Base-by-base conservation (phyloP, 2,113 vertebrate genomes). In the Hemiprocne comata region DNA sequence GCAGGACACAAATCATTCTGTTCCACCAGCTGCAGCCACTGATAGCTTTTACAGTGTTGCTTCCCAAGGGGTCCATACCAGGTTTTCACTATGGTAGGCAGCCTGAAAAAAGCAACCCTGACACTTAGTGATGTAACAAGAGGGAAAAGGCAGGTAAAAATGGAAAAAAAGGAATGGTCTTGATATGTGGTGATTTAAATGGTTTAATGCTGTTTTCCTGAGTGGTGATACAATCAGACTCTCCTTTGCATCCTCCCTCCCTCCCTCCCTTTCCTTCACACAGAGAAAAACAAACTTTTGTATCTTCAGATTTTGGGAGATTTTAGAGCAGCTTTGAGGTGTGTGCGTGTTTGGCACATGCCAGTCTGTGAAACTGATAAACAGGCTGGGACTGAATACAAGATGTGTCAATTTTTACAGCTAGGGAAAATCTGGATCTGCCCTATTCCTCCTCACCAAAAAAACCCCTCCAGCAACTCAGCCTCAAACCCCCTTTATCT, bases 401-500 rank as follows among this genome's bases (percentile, higher is more conserved):
- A 34, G 48, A 34, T 73, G 16, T 13, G 6, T 48, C 13, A 11
- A 3, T n/a, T 65, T 77, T 73, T 78, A 69, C 34, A 14, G 5
- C 36, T 33, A 15, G 53, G 40, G n/a, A n/a, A 53, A 76, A 55
- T 57, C 26, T 75, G 28, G 16, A 64, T 77, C 71, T 76, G 34
- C 11, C 3, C 10, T 64, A 0, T 67, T 66, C 15, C 25, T 40
- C 42, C 40, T 69, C 44, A 38, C 7, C 46, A 17, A 72, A 75
- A 53, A 25, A 38, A 7, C 12, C n/a, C n/a, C n/a, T n/a, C n/a
- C 20, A 29, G 29, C 25, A 46, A 26, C 16, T 5, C 29, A 46
- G 8, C 21, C 34, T 3, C 3, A n/a, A 82, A 5, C 0, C 0
- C 2, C 5, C 29, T 20, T 14, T 34, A 0, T 34, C 23, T 66